Base-by-base conservation (phyloP, 2,113 vertebrate genomes). In the Nyctibius bracteatus region DNA sequence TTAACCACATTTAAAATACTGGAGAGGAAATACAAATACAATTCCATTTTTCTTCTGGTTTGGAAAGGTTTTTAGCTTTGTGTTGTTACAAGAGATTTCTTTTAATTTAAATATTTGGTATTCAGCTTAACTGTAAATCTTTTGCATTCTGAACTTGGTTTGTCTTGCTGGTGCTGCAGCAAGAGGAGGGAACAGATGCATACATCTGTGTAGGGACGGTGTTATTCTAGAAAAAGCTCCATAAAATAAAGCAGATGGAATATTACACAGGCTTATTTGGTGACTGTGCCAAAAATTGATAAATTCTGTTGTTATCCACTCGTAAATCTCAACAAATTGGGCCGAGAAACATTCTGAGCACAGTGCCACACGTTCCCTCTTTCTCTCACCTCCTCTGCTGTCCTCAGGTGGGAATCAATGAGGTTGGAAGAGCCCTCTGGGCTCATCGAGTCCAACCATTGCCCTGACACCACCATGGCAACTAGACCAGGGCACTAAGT, bases 261-360 rank as follows among this genome's bases (percentile, higher is more conserved):
- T 88, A 91, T 84, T 82, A 70, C 86, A 37, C 39, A 43, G 82
- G 49, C 72, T 94, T 82, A 72, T 86, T 94, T 2, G 84, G 72
- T 78, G 81, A 55, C 81, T 49, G 67, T 86, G 63, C 92, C 87
- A 78, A 77, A 88, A 90, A 65, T 57, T 39, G 72, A 90, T 70
- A 54, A 44, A 94, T 65, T 67, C 49, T 65, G 81, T 61, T 90
- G 82, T 95, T 75, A 85, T 37, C 52, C 5, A 6, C 63, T 94
- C 78, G 7, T 95, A 96, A 97, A 97, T 96, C 88, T 94, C 68
- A 55, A 49, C 90, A 94, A 97, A 92, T 94, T 84, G 88, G 84
- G 67, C 89, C 47, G 46, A 85, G 81, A 81, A 89, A 52, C 37
- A 70, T 89, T 84, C 70, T 30, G 63, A 80, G 47, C 61, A 33